Conservation (phyloP, 1,140 invertebrate genomes). For the Drosophila nebulosa region DNA sequence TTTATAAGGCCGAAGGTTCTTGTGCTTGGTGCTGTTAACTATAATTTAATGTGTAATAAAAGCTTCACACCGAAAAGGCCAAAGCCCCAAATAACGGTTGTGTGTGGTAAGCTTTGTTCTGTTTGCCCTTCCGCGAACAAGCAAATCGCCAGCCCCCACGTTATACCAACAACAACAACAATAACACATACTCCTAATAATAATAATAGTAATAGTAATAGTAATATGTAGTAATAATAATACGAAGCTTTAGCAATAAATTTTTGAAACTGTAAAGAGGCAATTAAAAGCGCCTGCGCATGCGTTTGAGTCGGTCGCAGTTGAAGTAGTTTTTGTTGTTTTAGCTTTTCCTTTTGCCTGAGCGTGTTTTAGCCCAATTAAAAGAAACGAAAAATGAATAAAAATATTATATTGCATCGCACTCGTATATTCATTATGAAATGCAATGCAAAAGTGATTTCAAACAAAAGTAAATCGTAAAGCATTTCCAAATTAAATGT, state of each 20-base stretch:
- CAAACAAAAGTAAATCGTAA: constrained; percentile 27
- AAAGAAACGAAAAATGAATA: constrained; percentile 9
- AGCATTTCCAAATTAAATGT: constrained; percentile 43
- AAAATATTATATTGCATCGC: not conserved
- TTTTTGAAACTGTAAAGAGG: constrained; percentile 51
- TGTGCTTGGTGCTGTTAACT: not conserved
- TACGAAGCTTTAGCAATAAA: constrained; percentile 38
- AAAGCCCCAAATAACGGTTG: not conserved
- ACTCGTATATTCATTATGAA: constrained; percentile 24
- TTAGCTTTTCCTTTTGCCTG: constrained; percentile 20
- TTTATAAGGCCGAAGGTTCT: constrained; percentile 6
- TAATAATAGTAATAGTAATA: not conserved
- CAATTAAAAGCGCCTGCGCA: constrained; percentile 51
- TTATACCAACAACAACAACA: constrained; percentile 2
- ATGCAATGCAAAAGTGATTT: constrained; percentile 41
- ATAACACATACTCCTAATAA: not conserved
- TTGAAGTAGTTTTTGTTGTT: constrained; percentile 43
- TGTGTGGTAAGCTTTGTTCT: not conserved
- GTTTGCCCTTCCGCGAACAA: constrained; percentile 5
- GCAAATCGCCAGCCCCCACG: constrained; percentile 8
- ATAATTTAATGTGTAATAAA: constrained; percentile 12
- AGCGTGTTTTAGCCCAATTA: constrained; percentile 48
- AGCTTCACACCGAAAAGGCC: not conserved
- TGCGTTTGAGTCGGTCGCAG: constrained; percentile 18
- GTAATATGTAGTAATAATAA: not conserved